Evolutionary conservation across 2,797 vertebrate species (phyloP), one percentile per base, ranked within the genome.

Genomic region (Gobionotothen gibberifrons): DNA sequence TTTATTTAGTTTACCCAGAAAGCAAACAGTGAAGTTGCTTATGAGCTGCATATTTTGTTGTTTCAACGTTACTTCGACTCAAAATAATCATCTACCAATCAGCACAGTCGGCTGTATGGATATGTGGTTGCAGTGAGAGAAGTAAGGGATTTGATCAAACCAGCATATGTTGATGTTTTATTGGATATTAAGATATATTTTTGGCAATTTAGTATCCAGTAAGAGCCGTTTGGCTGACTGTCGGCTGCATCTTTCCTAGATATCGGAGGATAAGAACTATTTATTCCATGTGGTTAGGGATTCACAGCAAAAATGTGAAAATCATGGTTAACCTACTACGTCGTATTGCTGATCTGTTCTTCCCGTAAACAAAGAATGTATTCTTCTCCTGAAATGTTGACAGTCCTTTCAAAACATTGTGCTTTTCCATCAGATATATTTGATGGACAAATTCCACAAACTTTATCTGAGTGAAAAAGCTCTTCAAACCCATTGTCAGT

Each of bases 51-150:
- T 40, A 21, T 36, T 43, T 60, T 21, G 43, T 65, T 54, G 5
- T 77, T 51, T 70, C 39, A 36, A 29, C 13, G 69, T 81, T 16
- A 47, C 63, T 69, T 48, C 6, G 53, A 73, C 64, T 76, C 57
- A 66, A 51, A 78, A 69, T 73, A 75, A 76, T 72, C 72, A 68
- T 62, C 64, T 36, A 43, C 51, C 36, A 69, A 78, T 75, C 54
- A 58, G 56, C 1, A 1, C 49, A 55, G 32, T 36, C 52, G 51
- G 36, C 4, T 5, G 46, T 0, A 40, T 10, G 40, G 22, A 63
- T 42, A 40, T 19, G 69, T 44, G 40, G 46, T n/a, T 61, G 40
- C 53, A n/a, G 39, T 39, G 49, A 61, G 54, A 76, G 66, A 36
- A 76, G 66, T 36, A 42, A 71, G 10, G 36, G 58, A 61, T 70